Evolutionary conservation across 2,797 vertebrate species (phyloP).

Genomic region (Microhierax caerulescens): DNA sequence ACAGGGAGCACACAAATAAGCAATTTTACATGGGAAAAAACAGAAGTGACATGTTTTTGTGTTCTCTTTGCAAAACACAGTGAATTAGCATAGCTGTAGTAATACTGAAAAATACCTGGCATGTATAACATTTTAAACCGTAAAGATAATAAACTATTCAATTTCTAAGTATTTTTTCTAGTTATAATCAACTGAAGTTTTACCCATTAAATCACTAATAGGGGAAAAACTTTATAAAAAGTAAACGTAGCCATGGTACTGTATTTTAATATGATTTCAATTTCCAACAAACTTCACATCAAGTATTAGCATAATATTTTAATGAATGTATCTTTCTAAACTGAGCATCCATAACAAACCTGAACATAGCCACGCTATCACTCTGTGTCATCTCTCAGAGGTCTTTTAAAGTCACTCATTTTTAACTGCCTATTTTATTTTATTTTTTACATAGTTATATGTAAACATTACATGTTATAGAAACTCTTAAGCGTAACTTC

Average conservation of each 20-base stretch:
- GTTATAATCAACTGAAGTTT: background rate
- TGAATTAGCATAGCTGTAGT: background rate
- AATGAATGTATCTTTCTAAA: background rate
- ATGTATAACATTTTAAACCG: background rate
- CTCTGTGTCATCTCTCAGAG: background rate
- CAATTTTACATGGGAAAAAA: accelerated
- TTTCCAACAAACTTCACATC: background rate
- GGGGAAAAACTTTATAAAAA: background rate
- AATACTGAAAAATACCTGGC: background rate
- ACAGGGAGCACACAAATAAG: background rate
- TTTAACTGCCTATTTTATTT: background rate
- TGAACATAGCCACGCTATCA: background rate
- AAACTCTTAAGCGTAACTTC: background rate
- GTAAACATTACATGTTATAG: accelerated
- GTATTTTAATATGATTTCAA: background rate
- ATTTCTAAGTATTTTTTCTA: background rate
- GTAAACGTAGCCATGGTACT: background rate
- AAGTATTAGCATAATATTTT: background rate
- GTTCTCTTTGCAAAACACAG: background rate
- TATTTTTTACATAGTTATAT: background rate
- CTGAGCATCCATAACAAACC: background rate
- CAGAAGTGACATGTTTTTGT: background rate
- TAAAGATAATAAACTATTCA: background rate
- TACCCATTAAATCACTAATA: background rate
- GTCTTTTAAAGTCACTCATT: background rate